Evolutionary conservation across 2,888 invertebrate species (phyloP), one percentile per base, ranked within the genome.

Genomic region (Suillia variegata): DNA sequence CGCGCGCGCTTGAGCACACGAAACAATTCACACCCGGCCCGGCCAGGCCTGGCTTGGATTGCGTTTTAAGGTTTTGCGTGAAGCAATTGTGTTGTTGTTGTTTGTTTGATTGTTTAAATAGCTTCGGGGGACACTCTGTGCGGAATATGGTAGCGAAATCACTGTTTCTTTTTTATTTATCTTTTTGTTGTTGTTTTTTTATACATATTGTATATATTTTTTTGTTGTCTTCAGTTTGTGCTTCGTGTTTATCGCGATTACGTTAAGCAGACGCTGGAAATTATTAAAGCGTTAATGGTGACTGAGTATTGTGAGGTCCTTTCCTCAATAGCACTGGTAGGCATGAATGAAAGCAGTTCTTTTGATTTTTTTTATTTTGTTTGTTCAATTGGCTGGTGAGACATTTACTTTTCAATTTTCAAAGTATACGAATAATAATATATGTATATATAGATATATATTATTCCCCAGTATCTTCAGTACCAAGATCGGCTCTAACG

Each of bases 81-180:
- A 45, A 17, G 45, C 45, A 26, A 26, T 26, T 26, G 5, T 26
- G 26, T 10, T 26, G 26, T 10, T 26, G 26, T 10, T 10, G 26
- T 6, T 5, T 26, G n/a, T 26, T 5, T 10, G 10, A 4, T 57
- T 62, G 59, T 58, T 54, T 58, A 56, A 56, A 61, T 57, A 47
- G 64, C 69, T 65, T 56, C 59, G 60, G n/a, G 64, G 64, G 64
- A 65, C 64, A 69, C 55, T n/a, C n/a, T 54, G 54, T 62, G 62
- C 55, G 62, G 65, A 64, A 64, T 64, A 66, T 62, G 65, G 64
- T 67, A 62, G 68, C 67, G 20, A 20, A 45, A 45, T 45, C 45
- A 45, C 45, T 45, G 45, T 18, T 18, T 45, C 6, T 3, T 17
- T n/a, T n/a, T n/a, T n/a, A n/a, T n/a, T n/a, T n/a, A n/a, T n/a